Percentiles rank a stretch among this genome's conserved stretches.
These are phyloP conservation scores for Exephanes ischioxanthus DNA, from an alignment of 2,888 invertebrate genomes.

Conservation along the genomic window DNA sequence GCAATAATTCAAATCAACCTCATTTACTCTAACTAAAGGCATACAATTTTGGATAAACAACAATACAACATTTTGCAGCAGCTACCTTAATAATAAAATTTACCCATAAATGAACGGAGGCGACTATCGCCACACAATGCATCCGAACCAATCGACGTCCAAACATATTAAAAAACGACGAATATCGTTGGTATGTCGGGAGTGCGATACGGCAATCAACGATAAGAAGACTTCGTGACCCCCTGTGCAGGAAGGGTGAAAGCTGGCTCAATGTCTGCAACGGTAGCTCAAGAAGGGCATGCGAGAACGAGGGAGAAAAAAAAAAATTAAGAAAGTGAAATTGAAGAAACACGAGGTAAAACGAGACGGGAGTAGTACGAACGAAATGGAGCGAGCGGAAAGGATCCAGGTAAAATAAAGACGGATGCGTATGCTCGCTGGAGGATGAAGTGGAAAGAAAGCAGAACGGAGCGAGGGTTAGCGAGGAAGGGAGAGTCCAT, in stretches of 20 bases:
- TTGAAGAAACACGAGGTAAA: slow-evolving; percentile 11
- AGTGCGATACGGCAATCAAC: not conserved
- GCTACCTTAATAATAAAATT: no score
- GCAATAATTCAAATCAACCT: no score
- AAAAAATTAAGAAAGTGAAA: slow-evolving; percentile 13
- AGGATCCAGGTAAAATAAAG: slow-evolving; percentile 68
- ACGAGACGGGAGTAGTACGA: slow-evolving; percentile 46
- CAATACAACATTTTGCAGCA: no score
- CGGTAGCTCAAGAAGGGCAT: not conserved
- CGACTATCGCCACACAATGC: no score
- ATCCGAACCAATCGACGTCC: not conserved
- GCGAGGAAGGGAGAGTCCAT: slow-evolving; percentile 81
- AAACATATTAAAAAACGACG: slow-evolving; percentile 4
- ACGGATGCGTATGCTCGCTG: slow-evolving; percentile 16
- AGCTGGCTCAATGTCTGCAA: slow-evolving; percentile 12
- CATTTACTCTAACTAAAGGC: no score
- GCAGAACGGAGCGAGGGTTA: slow-evolving; percentile 61
- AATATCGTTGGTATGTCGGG: not conserved
- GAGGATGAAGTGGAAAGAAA: slow-evolving; percentile 54
- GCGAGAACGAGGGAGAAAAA: slow-evolving; percentile 69
- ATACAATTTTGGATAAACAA: no score
- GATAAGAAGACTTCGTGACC: not conserved
- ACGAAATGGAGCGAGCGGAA: slow-evolving; percentile 60
- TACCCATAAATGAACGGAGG: no score
- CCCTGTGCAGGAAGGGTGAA: not conserved